Evolutionary conservation across 2,797 vertebrate species (phyloP).

Genomic region (Sandelia bainsii): DNA sequence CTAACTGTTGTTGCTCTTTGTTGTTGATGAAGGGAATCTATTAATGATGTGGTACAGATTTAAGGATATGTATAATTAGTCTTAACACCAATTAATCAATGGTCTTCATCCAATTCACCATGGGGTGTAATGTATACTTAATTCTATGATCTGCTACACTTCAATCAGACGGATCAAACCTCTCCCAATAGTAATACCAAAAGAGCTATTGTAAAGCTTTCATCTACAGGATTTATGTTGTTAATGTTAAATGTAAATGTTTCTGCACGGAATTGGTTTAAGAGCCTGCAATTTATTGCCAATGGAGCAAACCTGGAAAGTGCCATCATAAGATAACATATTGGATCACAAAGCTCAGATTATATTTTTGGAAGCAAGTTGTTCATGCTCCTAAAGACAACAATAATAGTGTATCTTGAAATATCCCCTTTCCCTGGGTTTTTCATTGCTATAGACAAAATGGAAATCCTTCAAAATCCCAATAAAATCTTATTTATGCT

Average conservation of each 20-base stretch:
- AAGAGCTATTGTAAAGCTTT: conserved; percentile 16
- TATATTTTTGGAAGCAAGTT: conserved; percentile 29
- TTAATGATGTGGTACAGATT: conserved; percentile 63
- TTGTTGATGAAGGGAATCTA: conserved; percentile 58
- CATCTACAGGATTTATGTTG: conserved; percentile 26
- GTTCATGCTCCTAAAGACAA: conserved; percentile 1
- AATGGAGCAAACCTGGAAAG: conserved; percentile 15
- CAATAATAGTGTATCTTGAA: conserved; percentile 7
- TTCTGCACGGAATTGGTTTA: conserved; percentile 9
- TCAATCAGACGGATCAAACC: conserved; percentile 54
- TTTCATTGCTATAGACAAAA: conserved; percentile 44
- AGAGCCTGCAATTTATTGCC: background rate
- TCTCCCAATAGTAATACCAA: conserved; percentile 22
- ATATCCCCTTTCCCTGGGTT: conserved; percentile 31
- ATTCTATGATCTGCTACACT: conserved; percentile 50
- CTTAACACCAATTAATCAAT: conserved; percentile 63
- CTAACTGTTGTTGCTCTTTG: conserved; percentile 50
- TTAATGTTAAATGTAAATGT: conserved; percentile 11
- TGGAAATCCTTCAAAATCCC: conserved; percentile 60
- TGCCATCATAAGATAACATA: background rate
- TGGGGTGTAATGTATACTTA: conserved; percentile 41
- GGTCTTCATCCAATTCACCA: conserved; percentile 45
- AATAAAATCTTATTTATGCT: conserved; percentile 46
- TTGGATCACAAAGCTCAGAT: conserved; percentile 10
- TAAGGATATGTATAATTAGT: conserved; percentile 67